phyloP scores from a whole-genome alignment of 2,797 vertebrate genomes.

The Ctenopoma kingsleyae region DNA sequence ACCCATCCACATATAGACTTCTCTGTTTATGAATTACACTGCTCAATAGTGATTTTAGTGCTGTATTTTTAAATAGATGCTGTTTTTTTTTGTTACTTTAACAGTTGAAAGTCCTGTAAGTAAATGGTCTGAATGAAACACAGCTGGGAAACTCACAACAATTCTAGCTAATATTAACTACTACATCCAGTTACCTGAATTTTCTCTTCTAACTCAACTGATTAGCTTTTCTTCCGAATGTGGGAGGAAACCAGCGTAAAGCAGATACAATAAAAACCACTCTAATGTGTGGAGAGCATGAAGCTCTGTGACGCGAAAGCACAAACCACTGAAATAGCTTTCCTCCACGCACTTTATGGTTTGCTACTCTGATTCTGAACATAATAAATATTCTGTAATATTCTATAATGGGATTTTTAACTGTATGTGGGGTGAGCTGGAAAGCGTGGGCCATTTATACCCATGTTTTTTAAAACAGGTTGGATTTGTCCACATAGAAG shows the following conservation, averaged over 20 bases:
- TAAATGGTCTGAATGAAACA: not conserved
- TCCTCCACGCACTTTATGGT: not conserved
- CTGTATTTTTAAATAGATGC: not conserved
- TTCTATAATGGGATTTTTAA: slow-evolving; percentile 5
- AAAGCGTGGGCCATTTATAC: slow-evolving; percentile 28
- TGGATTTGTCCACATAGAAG: slow-evolving; percentile 13
- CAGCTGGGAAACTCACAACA: not conserved
- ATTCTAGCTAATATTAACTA: not conserved
- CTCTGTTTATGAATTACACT: not conserved
- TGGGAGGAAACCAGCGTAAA: not conserved
- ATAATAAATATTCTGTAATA: not conserved
- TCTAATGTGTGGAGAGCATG: not conserved
- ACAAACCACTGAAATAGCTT: slow-evolving; percentile 1
- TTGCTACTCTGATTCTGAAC: slow-evolving; percentile 7
- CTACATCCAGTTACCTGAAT: not conserved
- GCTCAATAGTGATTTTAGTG: not conserved
- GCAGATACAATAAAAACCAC: slow-evolving; percentile 9
- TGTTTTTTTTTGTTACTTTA: not conserved
- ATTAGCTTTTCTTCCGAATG: slow-evolving; percentile 12
- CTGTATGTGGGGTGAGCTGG: slow-evolving; percentile 10
- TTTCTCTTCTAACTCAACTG: not conserved
- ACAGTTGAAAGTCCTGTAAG: not conserved
- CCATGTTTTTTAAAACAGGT: slow-evolving; percentile 25
- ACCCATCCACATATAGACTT: not conserved
- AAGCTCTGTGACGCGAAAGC: not conserved